Percentiles rank a stretch among this genome's conserved stretches.
These are phyloP conservation scores for Halcyon chelicuti DNA, from an alignment of 2,797 vertebrate species.

Conservation along the genomic window DNA sequence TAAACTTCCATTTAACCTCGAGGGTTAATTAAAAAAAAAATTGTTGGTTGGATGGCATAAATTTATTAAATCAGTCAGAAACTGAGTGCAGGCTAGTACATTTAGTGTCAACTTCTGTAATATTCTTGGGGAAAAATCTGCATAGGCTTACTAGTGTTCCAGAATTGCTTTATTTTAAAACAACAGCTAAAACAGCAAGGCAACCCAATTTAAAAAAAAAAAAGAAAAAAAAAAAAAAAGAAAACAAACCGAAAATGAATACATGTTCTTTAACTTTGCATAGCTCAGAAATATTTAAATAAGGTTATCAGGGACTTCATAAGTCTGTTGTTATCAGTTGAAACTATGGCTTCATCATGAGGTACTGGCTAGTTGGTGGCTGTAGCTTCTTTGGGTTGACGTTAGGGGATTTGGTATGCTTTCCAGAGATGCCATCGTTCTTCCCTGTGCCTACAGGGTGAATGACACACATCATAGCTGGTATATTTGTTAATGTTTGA, in stretches of 20 bases:
- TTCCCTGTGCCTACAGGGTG: not conserved
- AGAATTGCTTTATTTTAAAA: constrained; percentile 18
- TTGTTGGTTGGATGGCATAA: constrained; percentile 23
- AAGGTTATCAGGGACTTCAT: not conserved
- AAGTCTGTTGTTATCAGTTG: not conserved
- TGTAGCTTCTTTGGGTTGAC: not conserved
- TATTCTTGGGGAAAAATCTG: constrained; percentile 1
- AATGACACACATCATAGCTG: not conserved
- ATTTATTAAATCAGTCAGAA: constrained; percentile 57
- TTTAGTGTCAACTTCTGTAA: constrained; percentile 16
- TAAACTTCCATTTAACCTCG: constrained; percentile 62
- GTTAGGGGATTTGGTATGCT: not conserved
- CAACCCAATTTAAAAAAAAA: not conserved
- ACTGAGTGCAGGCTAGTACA: constrained; percentile 18
- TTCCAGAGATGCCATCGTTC: not conserved
- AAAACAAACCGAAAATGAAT: not conserved
- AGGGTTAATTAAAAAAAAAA: constrained; percentile 55
- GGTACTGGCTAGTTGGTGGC: not conserved
- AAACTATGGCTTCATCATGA: not conserved
- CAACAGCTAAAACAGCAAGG: not conserved
- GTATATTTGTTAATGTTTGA: not conserved
- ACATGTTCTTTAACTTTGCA: not conserved
- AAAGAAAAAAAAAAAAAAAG: no score
- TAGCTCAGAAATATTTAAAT: not conserved
- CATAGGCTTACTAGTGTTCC: not conserved